Evolutionary conservation across 2,888 invertebrate species (phyloP).

Genomic region (Electrophaes corylata): DNA sequence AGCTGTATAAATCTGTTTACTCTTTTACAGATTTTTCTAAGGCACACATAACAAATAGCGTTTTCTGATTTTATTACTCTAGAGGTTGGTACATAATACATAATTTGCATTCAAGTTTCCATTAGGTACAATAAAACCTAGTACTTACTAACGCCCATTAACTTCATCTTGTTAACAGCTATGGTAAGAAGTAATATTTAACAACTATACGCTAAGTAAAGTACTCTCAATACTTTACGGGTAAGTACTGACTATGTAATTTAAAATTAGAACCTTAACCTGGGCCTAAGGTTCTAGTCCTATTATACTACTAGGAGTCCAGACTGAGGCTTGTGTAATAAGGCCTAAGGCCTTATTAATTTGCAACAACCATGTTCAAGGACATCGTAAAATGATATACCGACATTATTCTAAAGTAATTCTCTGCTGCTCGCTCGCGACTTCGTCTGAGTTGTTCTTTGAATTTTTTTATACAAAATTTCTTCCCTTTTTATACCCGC

Average conservation of each 20-base stretch:
- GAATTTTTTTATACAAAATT: too few species aligned
- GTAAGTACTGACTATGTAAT: neutral
- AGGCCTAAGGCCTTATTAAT: constrained; percentile 3
- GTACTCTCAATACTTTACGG: constrained; percentile 1
- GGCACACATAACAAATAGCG: too few species aligned
- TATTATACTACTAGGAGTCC: neutral
- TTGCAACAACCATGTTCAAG: constrained; percentile 16
- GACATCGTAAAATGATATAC: constrained; percentile 9
- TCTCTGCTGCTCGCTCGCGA: too few species aligned
- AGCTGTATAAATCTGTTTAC: too few species aligned
- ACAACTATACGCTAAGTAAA: constrained; percentile 11
- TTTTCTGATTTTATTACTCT: too few species aligned
- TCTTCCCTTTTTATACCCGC: too few species aligned
- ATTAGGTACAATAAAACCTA: neutral
- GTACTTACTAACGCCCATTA: neutral
- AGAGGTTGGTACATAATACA: neutral
- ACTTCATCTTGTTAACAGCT: constrained; percentile 11
- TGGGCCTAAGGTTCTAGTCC: too few species aligned
- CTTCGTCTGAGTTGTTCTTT: too few species aligned
- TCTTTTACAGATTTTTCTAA: too few species aligned
- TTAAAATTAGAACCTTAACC: too few species aligned
- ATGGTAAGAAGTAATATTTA: constrained; percentile 3
- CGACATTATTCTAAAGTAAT: constrained; percentile 8
- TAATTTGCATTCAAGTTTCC: neutral
- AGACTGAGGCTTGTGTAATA: too few species aligned